Evolutionary conservation across 2,888 invertebrate genomes (phyloP), one percentile per base, ranked within the genome.

Genomic region (Plebejus melissa): DNA sequence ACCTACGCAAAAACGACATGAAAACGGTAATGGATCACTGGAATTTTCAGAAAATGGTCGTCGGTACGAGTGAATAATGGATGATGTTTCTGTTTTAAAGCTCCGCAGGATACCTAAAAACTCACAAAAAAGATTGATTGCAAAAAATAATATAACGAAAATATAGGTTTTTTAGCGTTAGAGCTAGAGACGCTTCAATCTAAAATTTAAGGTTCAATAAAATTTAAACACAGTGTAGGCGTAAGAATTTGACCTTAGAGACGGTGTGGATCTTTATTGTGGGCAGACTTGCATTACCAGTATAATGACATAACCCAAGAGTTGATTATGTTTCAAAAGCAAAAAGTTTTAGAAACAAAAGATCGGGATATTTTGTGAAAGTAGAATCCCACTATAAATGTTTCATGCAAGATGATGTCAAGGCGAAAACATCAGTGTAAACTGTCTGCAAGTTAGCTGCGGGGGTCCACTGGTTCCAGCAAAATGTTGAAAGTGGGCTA

Each of bases 161-260:
- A 54, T 54, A 54, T 54, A 13, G 13, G 3, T 13, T 58, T 58
- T 4, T 11, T 28, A 60, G 2, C 4, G 60, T 60, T 60, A 58
- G 58, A 58, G 60, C 65, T 65, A 65, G 28, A 65, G 28, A 60
- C 60, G 32, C 65, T 32, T 28, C 60, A 36, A 65, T 65, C 65
- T 65, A 16, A 65, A 65, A 65, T 60, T 60, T 60, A 65, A 65
- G 65, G 65, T 65, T 65, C 65, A 65, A 65, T 65, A 32, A 65
- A 65, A 65, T 65, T 65, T 65, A 16, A 65, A 65, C 65, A 65
- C 32, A 32, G 46, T 28, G 71, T 71, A 22, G 71, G 71, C 11
- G 71, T 71, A 46, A 41, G 71, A 71, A 71, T 71, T 46, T 71
- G 71, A 71, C 71, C 71, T 46, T 46, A 65, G 65, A 32, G 65